phyloP scores from a whole-genome alignment of 2,888 invertebrate genomes.

The Dilophus febrilis region DNA sequence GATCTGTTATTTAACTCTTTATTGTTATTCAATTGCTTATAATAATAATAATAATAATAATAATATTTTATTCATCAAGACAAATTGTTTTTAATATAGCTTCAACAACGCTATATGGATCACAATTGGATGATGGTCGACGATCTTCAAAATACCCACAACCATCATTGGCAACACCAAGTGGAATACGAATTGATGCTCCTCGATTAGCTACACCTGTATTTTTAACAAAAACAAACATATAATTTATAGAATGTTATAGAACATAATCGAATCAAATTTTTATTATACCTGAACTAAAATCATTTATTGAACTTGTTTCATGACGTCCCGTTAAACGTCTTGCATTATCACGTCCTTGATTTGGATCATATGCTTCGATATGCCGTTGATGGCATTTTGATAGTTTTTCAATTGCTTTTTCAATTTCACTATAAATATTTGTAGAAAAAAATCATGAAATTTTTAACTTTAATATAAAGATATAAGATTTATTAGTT shows the following conservation, averaged over 20 bases:
- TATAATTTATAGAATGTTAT: background rate
- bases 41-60: too few relatives aligned
- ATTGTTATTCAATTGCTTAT: too few relatives aligned
- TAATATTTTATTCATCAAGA: conserved; percentile 33
- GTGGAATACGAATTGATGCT: conserved; percentile 86
- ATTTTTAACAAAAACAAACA: background rate
- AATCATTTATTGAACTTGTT: conserved; percentile 93
- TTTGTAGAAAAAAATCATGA: too few relatives aligned
- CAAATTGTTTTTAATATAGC: conserved; percentile 75
- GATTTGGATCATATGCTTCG: conserved; percentile 87
- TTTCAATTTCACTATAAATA: conserved; percentile 69
- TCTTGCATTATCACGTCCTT: conserved; percentile 91
- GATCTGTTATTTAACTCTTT: too few relatives aligned
- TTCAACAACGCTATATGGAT: conserved; percentile 73
- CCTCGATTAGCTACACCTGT: conserved; percentile 83
- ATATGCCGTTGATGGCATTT: conserved; percentile 87
- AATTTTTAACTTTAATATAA: too few relatives aligned
- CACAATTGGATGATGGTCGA: conserved; percentile 82
- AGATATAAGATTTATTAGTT: too few relatives aligned
- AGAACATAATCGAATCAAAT: conserved; percentile 7
- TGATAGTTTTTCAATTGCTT: conserved; percentile 87
- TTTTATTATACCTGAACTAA: conserved; percentile 52
- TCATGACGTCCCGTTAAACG: conserved; percentile 90
- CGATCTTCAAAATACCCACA: conserved; percentile 94
- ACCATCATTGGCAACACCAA: conserved; percentile 76